Conservation (phyloP, 2,113 vertebrate genomes). For the Rhea pennata region DNA sequence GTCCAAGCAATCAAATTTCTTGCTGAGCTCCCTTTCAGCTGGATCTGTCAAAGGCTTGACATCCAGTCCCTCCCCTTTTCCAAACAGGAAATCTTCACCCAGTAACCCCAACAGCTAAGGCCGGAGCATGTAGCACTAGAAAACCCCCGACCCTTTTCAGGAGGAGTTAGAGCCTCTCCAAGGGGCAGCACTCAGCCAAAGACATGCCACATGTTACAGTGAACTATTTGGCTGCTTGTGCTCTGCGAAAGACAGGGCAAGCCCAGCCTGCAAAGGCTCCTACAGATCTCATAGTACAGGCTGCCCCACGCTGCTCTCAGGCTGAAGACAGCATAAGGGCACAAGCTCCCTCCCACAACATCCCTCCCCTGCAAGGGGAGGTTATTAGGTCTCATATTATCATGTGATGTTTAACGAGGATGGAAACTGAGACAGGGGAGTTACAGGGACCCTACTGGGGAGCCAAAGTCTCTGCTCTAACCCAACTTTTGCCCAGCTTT, state of each 20-base stretch:
- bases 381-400: not conserved
- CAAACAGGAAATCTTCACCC: not conserved
- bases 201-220: not conserved
- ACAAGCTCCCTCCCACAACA: not conserved
- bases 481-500: not conserved
- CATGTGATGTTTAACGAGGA: not conserved
- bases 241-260: not conserved
- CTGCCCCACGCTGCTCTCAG: not conserved
- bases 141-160: not conserved
- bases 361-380: accelerated
- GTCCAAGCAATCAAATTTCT: not conserved
- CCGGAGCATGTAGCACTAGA: not conserved
- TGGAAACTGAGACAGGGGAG: not conserved
- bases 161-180: not conserved
- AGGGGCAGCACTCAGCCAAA: accelerated
- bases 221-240: not conserved
- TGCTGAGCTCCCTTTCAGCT: not conserved
- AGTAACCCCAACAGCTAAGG: not conserved
- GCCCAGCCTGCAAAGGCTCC: not conserved
- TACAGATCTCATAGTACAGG: not conserved
- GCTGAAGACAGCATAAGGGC: not conserved
- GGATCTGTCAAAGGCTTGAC: not conserved
- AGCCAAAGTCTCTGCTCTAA: not conserved
- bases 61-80: accelerated
- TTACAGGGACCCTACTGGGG: not conserved